Base-by-base conservation (phyloP, 2,888 invertebrate species). In the Nemapogon koenigi region DNA sequence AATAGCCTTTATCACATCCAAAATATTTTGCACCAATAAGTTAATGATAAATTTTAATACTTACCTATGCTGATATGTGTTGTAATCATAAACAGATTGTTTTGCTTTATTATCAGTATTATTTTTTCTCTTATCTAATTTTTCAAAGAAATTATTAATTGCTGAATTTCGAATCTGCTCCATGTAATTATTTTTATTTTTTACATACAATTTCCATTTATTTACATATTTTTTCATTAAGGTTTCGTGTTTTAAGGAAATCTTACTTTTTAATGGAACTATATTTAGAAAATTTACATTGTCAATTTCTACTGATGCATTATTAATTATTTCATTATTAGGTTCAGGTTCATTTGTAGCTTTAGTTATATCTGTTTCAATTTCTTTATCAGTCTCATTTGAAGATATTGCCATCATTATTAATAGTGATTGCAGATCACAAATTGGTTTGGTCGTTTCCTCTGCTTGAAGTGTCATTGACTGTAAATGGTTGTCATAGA, bases 31-130 rank as follows among this genome's bases (percentile, higher is more conserved):
- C n/a, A 22, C 11, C 15, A 27, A 30, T 3, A 3, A 29, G 11
- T 3, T 19, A 19, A 13, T 14, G 16, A 7, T 15, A 29, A 31
- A 26, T 13, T n/a, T n/a, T n/a, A n/a, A n/a, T 11, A 41, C 42
- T 37, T 57, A 73, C 76, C 73, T 66, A 40, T 75, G 73, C 47
- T 75, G 71, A 47, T 76, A 78, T 11, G 66, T 67, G 16, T 55
- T 65, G 40, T 63, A 73, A 52, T 78, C 78, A 27, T 51, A 58
- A 16, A 55, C 59, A 16, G 58, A 42, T 17, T 50, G 38, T 45
- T 66, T 67, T 1, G 65, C 54, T 49, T 64, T 70, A 36, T 57
- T 55, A 32, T 52, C 51, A 2, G 50, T 41, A 32, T 54, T 51
- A 32, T 49, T 48, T 43, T 69, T 69, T 48, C 71, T 69, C 41